phyloP scores from a whole-genome alignment of 2,888 invertebrate genomes.

The Girardia tigrina region DNA sequence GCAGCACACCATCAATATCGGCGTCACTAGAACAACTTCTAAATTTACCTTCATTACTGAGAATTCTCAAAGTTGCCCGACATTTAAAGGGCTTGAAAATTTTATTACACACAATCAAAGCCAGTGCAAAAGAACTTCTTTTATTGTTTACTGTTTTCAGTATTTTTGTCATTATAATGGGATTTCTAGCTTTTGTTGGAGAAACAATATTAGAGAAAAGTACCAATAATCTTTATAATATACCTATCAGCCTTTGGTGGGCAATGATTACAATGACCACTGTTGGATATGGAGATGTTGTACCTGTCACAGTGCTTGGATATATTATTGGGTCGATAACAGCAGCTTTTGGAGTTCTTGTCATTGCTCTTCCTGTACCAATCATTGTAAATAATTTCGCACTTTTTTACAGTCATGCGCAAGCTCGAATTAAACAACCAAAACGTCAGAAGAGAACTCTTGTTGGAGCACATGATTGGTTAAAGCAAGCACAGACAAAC shows the following conservation, averaged over 20 bases:
- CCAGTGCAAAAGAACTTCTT: constrained; percentile 48
- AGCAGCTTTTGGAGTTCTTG: constrained; percentile 45
- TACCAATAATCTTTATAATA: constrained; percentile 45
- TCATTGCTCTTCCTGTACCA: constrained; percentile 47
- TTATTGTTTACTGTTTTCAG: constrained; percentile 49
- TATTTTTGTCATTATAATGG: constrained; percentile 33
- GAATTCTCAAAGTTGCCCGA: constrained; percentile 51
- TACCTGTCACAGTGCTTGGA: constrained; percentile 43
- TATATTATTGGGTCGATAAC: constrained; percentile 41
- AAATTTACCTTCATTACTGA: constrained; percentile 50
- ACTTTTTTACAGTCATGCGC: constrained; percentile 47
- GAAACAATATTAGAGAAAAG: constrained; percentile 45
- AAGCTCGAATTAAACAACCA: constrained; percentile 45
- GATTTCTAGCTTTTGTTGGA: constrained; percentile 31
- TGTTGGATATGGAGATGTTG: constrained; percentile 47
- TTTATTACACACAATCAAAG: constrained; percentile 50
- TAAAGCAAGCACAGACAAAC: constrained; percentile 39
- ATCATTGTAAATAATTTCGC: constrained; percentile 48
- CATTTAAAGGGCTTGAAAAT: constrained; percentile 52
- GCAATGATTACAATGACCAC: constrained; percentile 50
- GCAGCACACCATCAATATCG: not conserved
- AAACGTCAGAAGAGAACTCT: constrained; percentile 42
- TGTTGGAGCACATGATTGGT: constrained; percentile 44
- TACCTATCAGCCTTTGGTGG: constrained; percentile 52
- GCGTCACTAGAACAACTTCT: constrained; percentile 38